Base-by-base conservation (phyloP, 2,113 vertebrate genomes). In the Epinephelus moara region DNA sequence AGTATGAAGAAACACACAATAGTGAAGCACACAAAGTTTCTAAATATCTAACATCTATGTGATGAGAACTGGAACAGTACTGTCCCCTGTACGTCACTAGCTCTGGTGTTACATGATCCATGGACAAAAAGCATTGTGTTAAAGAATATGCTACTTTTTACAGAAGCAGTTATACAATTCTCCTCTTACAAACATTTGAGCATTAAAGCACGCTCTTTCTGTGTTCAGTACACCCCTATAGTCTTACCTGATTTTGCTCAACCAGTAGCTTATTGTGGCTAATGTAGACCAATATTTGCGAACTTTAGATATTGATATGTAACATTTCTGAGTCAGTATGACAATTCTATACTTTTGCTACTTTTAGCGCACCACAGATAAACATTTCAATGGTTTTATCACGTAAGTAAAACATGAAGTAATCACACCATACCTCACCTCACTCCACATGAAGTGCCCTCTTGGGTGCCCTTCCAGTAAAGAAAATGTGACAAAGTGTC, bases 1-100 rank as follows among this genome's bases (percentile, higher is more conserved):
- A 72, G 15, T 52, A 4, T n/a, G 17, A 42, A 33, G 64, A 25
- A 55, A 52, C 67, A 70, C 45, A 67, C 42, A 67, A 27, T 64
- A 19, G 14, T 6, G 7, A 21, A 64, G 62, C 37, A 14, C 62
- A 45, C 62, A 45, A 45, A 45, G 33, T 37, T 37, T 37, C 33
- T 37, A 37, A 37, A 37, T 7, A 37, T 37, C 33, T 37, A 37
- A 45, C 42, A 2, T 45, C 42, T 2, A 45, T 10, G 42, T 45
- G 42, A 45, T 9, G 42, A 45, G 42, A 45, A 45, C 42, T 45
- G 15, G 49, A 50, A 50, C 1, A 50, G 49, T 17, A 49, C 47
- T 49, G 45, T 25, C 33, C 9, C 40, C 2, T 14, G 25, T 25
- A 27, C 45, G 25, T 52, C n/a, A 67, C 5, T 2, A 30, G 10